Conservation (phyloP, 2,888 invertebrate species). For the Tiliacea aurago region DNA sequence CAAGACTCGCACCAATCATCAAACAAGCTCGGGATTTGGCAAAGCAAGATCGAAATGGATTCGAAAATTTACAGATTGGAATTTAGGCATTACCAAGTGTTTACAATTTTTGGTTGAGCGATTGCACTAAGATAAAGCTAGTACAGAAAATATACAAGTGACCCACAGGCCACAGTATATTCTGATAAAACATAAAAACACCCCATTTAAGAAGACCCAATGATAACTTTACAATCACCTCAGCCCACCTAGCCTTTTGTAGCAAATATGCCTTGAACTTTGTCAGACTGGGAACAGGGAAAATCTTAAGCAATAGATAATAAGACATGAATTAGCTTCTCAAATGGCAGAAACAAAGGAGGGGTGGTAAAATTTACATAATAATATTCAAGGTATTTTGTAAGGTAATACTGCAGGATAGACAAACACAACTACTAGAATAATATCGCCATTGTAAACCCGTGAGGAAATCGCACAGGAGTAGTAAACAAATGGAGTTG, state of each 20-base stretch:
- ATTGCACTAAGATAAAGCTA: slow-evolving; percentile 19
- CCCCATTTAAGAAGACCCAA: background rate
- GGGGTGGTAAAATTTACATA: slow-evolving; percentile 5
- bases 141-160: slow-evolving; percentile 15
- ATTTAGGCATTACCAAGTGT: background rate
- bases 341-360: slow-evolving; percentile 48
- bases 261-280: background rate
- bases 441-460: slow-evolving; percentile 1
- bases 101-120: background rate
- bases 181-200: background rate
- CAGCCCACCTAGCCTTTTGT: slow-evolving; percentile 1
- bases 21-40: slow-evolving; percentile 37
- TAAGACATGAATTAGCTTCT: slow-evolving; percentile 8
- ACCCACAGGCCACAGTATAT: slow-evolving; percentile 12
- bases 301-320: slow-evolving; percentile 7
- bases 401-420: slow-evolving; percentile 11
- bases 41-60: slow-evolving; percentile 41
- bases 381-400: slow-evolving; percentile 5
- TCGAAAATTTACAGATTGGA: slow-evolving; percentile 17
- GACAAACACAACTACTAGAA: slow-evolving; percentile 11
- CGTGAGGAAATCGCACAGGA: background rate
- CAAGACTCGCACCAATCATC: slow-evolving; percentile 14
- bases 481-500: slow-evolving; percentile 7
- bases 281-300: background rate
- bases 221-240: slow-evolving; percentile 7